Evolutionary conservation across 2,888 invertebrate genomes (phyloP), one percentile per base, ranked within the genome.

Genomic region (Synergus umbraculus): DNA sequence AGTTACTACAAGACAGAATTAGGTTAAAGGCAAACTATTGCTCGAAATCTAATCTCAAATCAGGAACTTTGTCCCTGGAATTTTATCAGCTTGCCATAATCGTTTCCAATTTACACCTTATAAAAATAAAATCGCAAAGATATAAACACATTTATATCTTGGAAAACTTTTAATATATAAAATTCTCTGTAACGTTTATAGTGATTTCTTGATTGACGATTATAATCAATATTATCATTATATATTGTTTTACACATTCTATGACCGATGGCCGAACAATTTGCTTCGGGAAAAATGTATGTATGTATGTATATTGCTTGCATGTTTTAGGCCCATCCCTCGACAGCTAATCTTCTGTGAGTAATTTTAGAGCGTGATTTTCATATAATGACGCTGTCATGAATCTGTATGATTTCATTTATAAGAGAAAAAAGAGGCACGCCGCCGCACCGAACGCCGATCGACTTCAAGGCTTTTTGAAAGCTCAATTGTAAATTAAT

Each of bases 401-500:
- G 86, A 85, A 86, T 86, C 81, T 82, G 81, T 83, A 83, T 88
- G 88, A 88, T 88, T 88, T 88, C 88, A 88, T 88, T 83, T 83
- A 22, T 22, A 22, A 22, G 84, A 80, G 79, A 85, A 83, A 81
- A 81, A 83, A 84, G 87, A 87, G 86, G 86, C 84, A 81, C 76
- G 80, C 79, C 83, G 82, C 81, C 54, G 54, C 22, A 22, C 22
- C 22, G 22, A 22, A 22, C 22, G 22, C 1, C 22, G 22, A 73
- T 73, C 81, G 80, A 65, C 85, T 85, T 89, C 89, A 89, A 89
- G 89, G 89, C 85, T 89, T 88, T 90, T 89, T 84, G 89, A 90
- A 90, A 90, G 89, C 89, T 90, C 83, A 81, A 84, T 82, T 13
- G 86, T 81, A 87, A 89, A 89, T 89, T 89, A 87, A 88, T 87